A percentile compares a stretch with the other conserved stretches of the same genome.
phyloP scores from a whole-genome alignment of 2,888 invertebrate species.

The Lochmaea crataegi region DNA sequence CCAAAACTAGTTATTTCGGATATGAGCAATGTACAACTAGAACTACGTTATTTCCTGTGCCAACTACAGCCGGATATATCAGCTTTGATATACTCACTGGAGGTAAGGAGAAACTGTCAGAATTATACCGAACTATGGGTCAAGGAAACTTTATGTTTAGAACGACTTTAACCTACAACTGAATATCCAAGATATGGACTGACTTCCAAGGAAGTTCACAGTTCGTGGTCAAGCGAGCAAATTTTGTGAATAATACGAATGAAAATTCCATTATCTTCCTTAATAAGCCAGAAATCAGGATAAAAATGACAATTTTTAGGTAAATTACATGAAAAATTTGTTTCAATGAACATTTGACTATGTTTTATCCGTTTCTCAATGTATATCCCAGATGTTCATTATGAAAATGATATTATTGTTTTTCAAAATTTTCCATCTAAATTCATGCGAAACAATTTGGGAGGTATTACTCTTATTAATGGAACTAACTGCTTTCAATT shows the following conservation, averaged over 20 bases:
- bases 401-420: no score
- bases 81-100: conserved; percentile 27
- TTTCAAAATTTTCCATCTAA: no score
- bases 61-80: conserved; percentile 39
- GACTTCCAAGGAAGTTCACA: background rate
- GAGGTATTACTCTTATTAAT: no score
- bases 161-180: conserved; percentile 1
- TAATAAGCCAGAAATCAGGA: no score
- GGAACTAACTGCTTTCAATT: no score
- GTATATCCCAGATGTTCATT: no score
- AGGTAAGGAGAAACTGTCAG: conserved; percentile 23
- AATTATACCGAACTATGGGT: conserved; percentile 7
- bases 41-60: conserved; percentile 42
- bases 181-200: background rate
- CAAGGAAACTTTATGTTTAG: conserved; percentile 11
- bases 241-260: background rate
- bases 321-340: no score
- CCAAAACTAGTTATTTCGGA: conserved; percentile 41
- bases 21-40: conserved; percentile 42
- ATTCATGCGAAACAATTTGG: no score
- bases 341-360: no score
- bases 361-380: no score
- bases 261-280: background rate
- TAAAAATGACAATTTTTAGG: no score
- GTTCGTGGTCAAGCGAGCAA: background rate